Evolutionary conservation across 1,140 invertebrate genomes (phyloP).

Genomic region (Trypoxylus dichotomus): DNA sequence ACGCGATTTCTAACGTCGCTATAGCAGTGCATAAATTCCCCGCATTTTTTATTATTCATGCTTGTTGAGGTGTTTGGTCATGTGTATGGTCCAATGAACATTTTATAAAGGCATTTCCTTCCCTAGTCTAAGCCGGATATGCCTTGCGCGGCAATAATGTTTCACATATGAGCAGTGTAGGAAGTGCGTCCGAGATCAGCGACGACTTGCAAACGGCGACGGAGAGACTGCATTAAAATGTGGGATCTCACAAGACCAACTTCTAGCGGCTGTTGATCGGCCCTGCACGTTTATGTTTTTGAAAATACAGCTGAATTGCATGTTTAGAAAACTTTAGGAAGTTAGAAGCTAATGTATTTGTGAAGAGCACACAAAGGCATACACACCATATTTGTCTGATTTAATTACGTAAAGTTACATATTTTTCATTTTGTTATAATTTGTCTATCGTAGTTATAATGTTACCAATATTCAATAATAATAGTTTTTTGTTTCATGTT

Average conservation of each 20-base stretch:
- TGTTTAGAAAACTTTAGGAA: no score
- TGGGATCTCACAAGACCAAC: background rate
- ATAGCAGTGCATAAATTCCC: background rate
- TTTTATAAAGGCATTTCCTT: conserved; percentile 38
- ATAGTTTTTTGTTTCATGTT: no score
- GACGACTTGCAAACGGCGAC: background rate
- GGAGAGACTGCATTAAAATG: conserved; percentile 7
- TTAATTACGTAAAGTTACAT: no score
- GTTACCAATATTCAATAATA: no score
- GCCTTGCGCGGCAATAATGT: conserved; percentile 36
- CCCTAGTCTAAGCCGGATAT: conserved; percentile 36
- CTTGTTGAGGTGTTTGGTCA: background rate
- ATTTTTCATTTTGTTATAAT: no score
- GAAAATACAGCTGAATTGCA: conserved; percentile 15
- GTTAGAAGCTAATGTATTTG: no score
- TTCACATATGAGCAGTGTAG: conserved; percentile 36
- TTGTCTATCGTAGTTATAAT: no score
- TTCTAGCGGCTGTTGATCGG: background rate
- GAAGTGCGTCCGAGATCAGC: conserved; percentile 30
- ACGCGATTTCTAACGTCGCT: background rate
- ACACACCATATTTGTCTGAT: no score
- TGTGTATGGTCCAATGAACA: conserved; percentile 29
- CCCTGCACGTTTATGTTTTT: conserved; percentile 12
- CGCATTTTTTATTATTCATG: conserved; percentile 9
- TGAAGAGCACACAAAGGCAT: no score